Evolutionary conservation across 1,140 invertebrate species (phyloP), one percentile per base, ranked within the genome.

Genomic region (Mizuhopecten yessoensis): DNA sequence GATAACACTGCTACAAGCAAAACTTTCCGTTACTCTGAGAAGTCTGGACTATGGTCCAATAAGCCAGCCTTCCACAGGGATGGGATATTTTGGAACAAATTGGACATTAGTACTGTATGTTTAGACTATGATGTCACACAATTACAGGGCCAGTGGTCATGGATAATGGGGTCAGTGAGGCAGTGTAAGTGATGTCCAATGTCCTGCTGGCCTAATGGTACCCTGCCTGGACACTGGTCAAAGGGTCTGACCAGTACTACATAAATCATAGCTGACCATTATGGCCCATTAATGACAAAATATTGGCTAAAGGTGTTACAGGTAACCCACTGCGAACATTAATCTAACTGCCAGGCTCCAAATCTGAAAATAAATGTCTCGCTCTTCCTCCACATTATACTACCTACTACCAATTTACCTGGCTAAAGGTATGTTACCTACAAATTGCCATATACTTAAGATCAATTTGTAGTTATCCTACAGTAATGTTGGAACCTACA

Each of bases 191-290:
- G 57, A 75, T 75, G 57, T 75, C 57, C 57, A 75, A 29, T 75
- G 57, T 75, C 57, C 57, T 75, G 57, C 57, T 75, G 57, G 57
- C 57, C 57, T 75, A 75, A 75, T 75, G 57, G 57, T 75, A 75
- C 57, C 57, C 57, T 75, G 57, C 9, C 57, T 75, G 57, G 57
- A 75, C 57, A 75, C 11, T 75, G 57, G 57, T 75, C 57, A 75
- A 75, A 75, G 57, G 57, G n/a, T 29, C 23, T 75, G 57, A 75
- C 57, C 57, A 75, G 57, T 29, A 75, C 23, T n/a, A 75, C 57
- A 75, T 75, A 75, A 75, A 75, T 75, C 57, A 75, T 75, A 75
- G 23, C 57, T 75, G 57, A 75, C 57, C 57, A 75, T 75, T 75
- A 75, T 75, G 23, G 57, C 57, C 57, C 57, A 75, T 75, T 75